These are phyloP conservation scores for Iselma pallidipennis DNA, from an alignment of 2,888 invertebrate species.

Conservation along the genomic window DNA sequence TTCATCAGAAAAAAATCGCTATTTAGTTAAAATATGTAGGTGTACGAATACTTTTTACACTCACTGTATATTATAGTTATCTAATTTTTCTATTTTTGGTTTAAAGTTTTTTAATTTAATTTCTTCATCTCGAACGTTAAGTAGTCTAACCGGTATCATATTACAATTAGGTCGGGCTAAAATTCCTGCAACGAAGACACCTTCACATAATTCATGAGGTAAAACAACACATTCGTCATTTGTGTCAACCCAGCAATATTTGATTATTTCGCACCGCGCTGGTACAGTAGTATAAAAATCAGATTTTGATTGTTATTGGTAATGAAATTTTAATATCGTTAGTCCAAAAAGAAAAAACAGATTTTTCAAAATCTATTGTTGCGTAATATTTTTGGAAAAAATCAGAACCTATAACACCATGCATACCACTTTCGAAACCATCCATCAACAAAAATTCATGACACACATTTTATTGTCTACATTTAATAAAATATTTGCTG, in stretches of 20 bases:
- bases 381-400: conserved; percentile 11
- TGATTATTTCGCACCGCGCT: conserved; percentile 15
- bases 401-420: conserved; percentile 14
- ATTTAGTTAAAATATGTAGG: too few species aligned
- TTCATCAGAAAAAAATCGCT: too few species aligned
- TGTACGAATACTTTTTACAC: too few species aligned
- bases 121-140: conserved; percentile 8
- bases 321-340: not conserved
- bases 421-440: conserved; percentile 2
- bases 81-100: conserved; percentile 14
- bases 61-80: conserved; percentile 8
- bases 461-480: too few species aligned
- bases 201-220: conserved; percentile 9
- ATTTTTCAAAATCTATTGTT: conserved; percentile 8
- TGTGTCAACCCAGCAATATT: conserved; percentile 1
- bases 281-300: conserved; percentile 6
- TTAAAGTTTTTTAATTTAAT: conserved; percentile 25
- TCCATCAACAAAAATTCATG: conserved; percentile 6
- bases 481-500: not conserved
- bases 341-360: conserved; percentile 6
- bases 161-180: conserved; percentile 8
- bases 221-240: conserved; percentile 13
- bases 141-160: conserved; percentile 3
- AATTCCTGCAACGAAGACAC: conserved; percentile 9
- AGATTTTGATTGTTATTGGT: conserved; percentile 11